These are phyloP conservation scores for Ciconia boyciana DNA, from an alignment of 2,113 vertebrate species.

Conservation along the genomic window DNA sequence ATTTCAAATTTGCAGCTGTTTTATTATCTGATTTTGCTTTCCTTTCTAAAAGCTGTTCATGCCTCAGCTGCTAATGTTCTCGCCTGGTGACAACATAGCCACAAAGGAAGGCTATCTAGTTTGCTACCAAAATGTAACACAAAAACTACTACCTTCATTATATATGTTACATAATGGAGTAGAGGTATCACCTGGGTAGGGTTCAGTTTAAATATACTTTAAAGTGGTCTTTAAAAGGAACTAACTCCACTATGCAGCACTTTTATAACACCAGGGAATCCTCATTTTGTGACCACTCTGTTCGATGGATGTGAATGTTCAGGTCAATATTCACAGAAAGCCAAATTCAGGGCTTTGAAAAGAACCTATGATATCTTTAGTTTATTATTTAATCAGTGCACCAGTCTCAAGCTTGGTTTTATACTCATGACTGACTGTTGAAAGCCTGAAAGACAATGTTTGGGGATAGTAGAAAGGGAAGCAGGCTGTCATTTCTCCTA, in stretches of 20 bases:
- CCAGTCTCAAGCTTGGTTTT: constrained; percentile 23
- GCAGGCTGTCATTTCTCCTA: constrained; percentile 29
- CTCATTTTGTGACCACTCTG: constrained; percentile 22
- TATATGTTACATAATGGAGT: neutral
- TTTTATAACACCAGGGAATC: constrained; percentile 14
- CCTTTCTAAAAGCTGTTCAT: neutral
- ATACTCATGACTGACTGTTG: constrained; percentile 6
- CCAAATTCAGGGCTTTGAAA: constrained; percentile 27
- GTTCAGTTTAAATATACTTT: constrained; percentile 36
- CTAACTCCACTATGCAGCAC: neutral
- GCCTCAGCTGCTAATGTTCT: neutral
- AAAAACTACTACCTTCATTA: neutral
- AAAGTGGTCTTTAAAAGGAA: constrained; percentile 29
- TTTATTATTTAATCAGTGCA: constrained; percentile 41
- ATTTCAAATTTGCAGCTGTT: neutral
- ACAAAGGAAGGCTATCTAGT: neutral
- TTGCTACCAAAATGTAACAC: neutral
- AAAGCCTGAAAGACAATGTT: constrained; percentile 26
- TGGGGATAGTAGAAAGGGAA: neutral
- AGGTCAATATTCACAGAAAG: constrained; percentile 40
- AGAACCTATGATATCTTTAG: neutral
- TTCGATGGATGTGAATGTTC: neutral
- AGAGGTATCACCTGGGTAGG: neutral
- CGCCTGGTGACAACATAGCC: neutral
- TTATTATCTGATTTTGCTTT: neutral